Evolutionary conservation across 2,888 invertebrate genomes (phyloP).

Genomic region (Drosophila pseudotalamancana): DNA sequence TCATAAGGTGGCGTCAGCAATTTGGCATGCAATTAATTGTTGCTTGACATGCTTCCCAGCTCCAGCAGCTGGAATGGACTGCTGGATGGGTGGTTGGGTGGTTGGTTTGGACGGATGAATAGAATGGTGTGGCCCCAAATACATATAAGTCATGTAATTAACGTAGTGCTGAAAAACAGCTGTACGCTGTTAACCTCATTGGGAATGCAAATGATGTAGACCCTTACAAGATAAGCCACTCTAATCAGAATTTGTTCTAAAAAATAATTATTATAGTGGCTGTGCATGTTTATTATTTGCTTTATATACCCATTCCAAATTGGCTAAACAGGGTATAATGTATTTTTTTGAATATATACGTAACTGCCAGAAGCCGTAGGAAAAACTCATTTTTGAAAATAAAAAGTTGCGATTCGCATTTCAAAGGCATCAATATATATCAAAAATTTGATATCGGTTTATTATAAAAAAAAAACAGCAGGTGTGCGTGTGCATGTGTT

Average conservation of each 20-base stretch:
- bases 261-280: too few species aligned
- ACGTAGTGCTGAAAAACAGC: conserved; percentile 28
- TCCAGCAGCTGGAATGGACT: conserved; percentile 18
- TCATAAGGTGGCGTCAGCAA: conserved; percentile 54
- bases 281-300: too few species aligned
- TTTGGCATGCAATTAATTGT: conserved; percentile 64
- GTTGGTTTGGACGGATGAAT: conserved; percentile 1
- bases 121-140: conserved; percentile 4
- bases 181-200: conserved; percentile 51
- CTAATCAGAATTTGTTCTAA: background rate
- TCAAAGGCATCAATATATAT: too few species aligned
- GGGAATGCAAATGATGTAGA: conserved; percentile 50
- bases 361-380: too few species aligned
- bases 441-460: too few species aligned
- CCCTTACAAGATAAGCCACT: background rate
- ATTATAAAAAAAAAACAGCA: too few species aligned
- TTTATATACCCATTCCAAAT: too few species aligned
- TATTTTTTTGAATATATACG: too few species aligned
- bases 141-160: conserved; percentile 34
- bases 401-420: too few species aligned
- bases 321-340: too few species aligned
- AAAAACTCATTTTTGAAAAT: too few species aligned
- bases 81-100: background rate
- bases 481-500: too few species aligned
- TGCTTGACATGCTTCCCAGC: conserved; percentile 20